Percentiles rank a stretch among this genome's conserved stretches.
phyloP scores from a whole-genome alignment of 2,888 invertebrate species.

The Lochmaea capreae region DNA sequence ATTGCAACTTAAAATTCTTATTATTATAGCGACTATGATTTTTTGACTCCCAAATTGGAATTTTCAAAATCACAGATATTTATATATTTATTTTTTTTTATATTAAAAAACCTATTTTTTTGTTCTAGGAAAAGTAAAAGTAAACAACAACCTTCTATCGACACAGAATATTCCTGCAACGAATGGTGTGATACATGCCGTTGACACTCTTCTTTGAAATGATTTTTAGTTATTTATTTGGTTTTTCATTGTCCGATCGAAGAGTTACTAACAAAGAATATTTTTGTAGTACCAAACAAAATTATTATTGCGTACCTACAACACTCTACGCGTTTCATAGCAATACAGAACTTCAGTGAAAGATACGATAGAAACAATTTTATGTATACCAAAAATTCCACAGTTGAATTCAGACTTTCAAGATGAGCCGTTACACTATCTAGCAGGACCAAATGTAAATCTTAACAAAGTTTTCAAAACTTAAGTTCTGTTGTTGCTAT shows the following conservation, averaged over 20 bases:
- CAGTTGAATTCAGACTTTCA: no score
- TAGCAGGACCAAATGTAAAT: no score
- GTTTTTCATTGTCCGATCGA: not conserved
- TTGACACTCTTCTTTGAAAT: conserved; percentile 75
- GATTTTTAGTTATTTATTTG: conserved; percentile 16
- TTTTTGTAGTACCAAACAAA: not conserved
- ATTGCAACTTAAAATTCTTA: no score
- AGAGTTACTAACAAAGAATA: conserved; percentile 1
- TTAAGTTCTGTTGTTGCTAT: no score
- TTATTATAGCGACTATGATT: no score
- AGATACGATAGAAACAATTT: not conserved
- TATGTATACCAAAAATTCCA: no score
- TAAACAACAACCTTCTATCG: conserved; percentile 84
- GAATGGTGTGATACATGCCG: conserved; percentile 88
- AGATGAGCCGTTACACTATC: no score
- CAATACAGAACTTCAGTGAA: not conserved
- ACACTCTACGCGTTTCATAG: not conserved
- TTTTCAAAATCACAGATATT: no score
- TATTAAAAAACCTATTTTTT: not conserved
- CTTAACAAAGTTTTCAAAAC: no score
- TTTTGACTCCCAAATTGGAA: no score
- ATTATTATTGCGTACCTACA: not conserved
- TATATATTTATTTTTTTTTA: no score
- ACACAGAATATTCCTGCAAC: conserved; percentile 90
- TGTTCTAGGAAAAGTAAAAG: conserved; percentile 79